Base-by-base conservation (phyloP, 2,888 invertebrate genomes). In the Dolichopus griseipennis region DNA sequence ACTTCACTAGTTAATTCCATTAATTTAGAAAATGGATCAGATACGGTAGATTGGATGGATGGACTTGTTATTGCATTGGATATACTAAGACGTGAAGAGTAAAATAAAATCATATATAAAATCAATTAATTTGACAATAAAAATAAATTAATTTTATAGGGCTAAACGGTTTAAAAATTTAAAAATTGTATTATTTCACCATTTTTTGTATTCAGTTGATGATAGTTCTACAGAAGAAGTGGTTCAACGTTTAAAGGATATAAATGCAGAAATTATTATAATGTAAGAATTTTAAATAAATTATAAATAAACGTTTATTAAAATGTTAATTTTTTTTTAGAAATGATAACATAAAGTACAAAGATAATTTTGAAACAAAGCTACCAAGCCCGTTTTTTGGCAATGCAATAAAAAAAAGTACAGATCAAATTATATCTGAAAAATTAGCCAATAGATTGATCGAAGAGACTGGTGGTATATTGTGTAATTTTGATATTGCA, bases 1-100 rank as follows among this genome's bases (percentile, higher is more conserved):
- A 78, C 83, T 15, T 74, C 84, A 10, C 74, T 81, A 41, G 75
- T 78, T 21, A 69, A 75, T 7, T 76, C 80, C 67, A 74, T 79
- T 1, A 73, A 75, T 78, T 80, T 84, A 61, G 78, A 83, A 12
- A 70, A 75, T 0, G n/a, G 9, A 3, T 34, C 33, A 37, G 33
- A 20, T 7, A 37, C 20, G n/a, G 88, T 85, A 1, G 87, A 90
- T 75, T 90, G 90, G 88, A 79, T 90, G 71, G 87, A 89, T 79
- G 84, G 85, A 1, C 74, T 88, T 0, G 75, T 84, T 52, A 85
- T 87, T 15, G 88, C 87, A 6, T 81, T 85, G 68, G 82, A 84
- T 65, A 80, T 84, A 72, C 81, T 85, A 64, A 81, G 82, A 69
- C 78, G 81, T 72, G 76, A 78, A 27, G 68, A 72, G 74, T 79